Base-by-base conservation (phyloP, 2,113 vertebrate species). In the Nematolebias whitei region DNA sequence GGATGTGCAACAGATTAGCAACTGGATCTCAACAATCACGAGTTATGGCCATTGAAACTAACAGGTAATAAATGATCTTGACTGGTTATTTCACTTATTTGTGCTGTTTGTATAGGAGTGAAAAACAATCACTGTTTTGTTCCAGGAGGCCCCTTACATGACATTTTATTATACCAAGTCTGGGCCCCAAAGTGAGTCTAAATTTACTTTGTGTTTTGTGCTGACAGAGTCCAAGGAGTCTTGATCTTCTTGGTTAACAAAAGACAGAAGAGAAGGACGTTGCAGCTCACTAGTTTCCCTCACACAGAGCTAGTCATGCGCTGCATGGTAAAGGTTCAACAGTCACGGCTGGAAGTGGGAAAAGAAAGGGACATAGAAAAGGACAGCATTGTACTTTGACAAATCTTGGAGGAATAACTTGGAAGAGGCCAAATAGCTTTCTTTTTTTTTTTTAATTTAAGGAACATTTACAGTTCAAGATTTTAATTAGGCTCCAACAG, bases 251-350 rank as follows among this genome's bases (percentile, higher is more conserved):
- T 45, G 57, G 24, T 67, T 64, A 24, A 80, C 84, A 85, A 84
- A 84, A 69, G 66, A 78, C 53, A 75, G 66, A 70, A 58, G 69
- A 74, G 67, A 72, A 48, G 64, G 38, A 45, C 1, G 63, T 68
- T 12, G 44, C 70, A 74, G 80, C 58, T 82, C 78, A 70, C 55
- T 66, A 51, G 78, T 57, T 71, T 65, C 51, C 49, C 53, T 62
- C 47, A 76, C 68, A 47, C 48, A 57, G 41, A 64, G 51, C 67
- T 65, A 43, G 53, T 63, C 68, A 58, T 79, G 72, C 38, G 77
- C 20, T 78, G 60, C 73, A 73, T 67, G 64, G 69, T 79, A 60
- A 79, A 72, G 70, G 74, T 44, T 83, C 76, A 74, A 54, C 54
- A 65, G 74, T 55, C 32, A 38, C 35, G 63, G 56, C 43, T 29